Evolutionary conservation across 92 coral and sea anemone species (phyloP).

Genomic region (Phenganax stokvisi): DNA sequence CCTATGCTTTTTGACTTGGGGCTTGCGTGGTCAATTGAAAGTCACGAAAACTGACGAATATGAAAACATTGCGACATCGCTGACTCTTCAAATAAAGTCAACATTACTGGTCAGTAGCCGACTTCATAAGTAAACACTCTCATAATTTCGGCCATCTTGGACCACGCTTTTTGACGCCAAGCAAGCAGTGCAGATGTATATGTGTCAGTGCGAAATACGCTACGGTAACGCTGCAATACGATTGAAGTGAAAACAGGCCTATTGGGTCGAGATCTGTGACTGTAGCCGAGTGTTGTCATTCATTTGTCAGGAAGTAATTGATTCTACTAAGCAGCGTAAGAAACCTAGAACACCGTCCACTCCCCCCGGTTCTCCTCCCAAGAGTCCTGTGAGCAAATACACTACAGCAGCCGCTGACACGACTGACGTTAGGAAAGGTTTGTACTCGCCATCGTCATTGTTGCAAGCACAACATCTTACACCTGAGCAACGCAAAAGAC

Average conservation of each 20-base stretch:
- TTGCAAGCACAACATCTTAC: conserved; percentile 38
- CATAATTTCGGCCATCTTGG: too few species aligned
- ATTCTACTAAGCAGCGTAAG: conserved; percentile 50
- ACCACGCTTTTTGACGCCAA: too few species aligned
- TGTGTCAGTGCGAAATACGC: neutral
- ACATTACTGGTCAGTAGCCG: too few species aligned
- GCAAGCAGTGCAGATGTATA: too few species aligned
- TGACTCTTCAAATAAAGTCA: too few species aligned
- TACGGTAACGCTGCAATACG: neutral
- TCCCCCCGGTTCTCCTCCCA: conserved; percentile 98
- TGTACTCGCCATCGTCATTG: conserved; percentile 42
- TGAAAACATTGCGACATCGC: too few species aligned
- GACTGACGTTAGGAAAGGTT: conserved; percentile 63
- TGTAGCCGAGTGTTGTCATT: neutral
- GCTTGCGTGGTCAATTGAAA: too few species aligned
- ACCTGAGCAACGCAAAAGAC: conserved; percentile 61
- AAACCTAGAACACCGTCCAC: conserved; percentile 76
- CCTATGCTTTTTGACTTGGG: too few species aligned
- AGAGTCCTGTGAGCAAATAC: conserved; percentile 75
- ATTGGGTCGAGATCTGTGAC: neutral
- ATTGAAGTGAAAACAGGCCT: too few species aligned
- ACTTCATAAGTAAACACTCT: too few species aligned
- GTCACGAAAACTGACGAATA: too few species aligned
- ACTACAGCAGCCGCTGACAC: conserved; percentile 98
- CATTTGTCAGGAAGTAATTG: conserved; percentile 20